Base-by-base conservation (phyloP, 2,797 vertebrate genomes). In the Phaenicophaeus curvirostris region DNA sequence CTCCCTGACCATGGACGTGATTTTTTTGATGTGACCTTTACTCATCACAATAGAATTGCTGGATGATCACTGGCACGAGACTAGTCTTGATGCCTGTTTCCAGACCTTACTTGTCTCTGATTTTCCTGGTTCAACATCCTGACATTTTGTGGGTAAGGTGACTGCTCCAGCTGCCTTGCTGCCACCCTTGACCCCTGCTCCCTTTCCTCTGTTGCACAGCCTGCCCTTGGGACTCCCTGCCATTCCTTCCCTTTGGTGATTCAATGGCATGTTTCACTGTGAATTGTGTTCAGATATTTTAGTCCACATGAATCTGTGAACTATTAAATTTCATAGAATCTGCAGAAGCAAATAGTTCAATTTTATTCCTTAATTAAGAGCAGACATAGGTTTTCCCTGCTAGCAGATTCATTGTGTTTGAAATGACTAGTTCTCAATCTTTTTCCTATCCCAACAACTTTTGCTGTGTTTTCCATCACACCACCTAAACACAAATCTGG, bases 111-210 rank as follows among this genome's bases (percentile, higher is more conserved):
- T n/a, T 19, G 73, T n/a, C 10, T 6, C n/a, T 48, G 48, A 53
- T 13, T 48, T 83, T 90, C 27, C 27, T 71, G n/a, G 11, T 73
- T 94, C 30, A 58, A 10, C 18, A 31, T 54, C 33, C n/a, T 55
- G 24, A 37, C 13, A 25, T 31, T 11, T 42, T 59, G 44, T 13
- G 46, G 33, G 18, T 42, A 57, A 90, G 11, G 8, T 9, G 28
- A 6, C 9, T 58, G 2, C n/a, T 67, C 19, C 57, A 62, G 30
- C 11, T 73, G 30, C 27, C 39, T 59, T 59, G 27, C 11, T 87
- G 18, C 27, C 33, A 33, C 31, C 12, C 13, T 66, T 0, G 0
- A 5, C 68, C 8, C 23, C 31, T 63, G 20, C 10, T 68, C 5
- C 13, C 25, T 18, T 46, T 74, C 46, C 27, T 46, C 39, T 3